Conservation (phyloP, 2,113 vertebrate genomes). For the Thalassoma bifasciatum region DNA sequence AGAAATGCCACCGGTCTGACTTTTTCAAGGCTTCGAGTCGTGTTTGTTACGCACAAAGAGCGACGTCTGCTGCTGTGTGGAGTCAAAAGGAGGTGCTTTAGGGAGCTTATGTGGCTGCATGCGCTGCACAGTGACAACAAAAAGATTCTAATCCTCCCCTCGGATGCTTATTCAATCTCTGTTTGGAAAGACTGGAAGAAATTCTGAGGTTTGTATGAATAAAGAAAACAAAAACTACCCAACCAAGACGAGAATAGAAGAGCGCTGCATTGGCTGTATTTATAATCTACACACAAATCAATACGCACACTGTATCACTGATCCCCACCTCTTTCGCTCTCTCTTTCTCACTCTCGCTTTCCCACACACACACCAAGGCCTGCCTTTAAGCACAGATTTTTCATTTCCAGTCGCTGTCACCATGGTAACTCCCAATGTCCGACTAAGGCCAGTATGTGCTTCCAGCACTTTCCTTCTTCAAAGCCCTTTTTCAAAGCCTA, state of each 20-base stretch:
- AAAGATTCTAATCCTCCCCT: conserved; percentile 75
- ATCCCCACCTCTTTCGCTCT: conserved; percentile 2
- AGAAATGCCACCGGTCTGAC: conserved; percentile 62
- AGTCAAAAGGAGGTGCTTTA: conserved; percentile 67
- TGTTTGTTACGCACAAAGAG: conserved; percentile 67
- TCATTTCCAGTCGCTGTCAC: conserved; percentile 81
- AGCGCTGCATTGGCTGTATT: conserved; percentile 44
- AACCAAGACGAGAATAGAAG: conserved; percentile 12
- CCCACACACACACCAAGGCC: conserved; percentile 38
- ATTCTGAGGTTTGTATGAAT: conserved; percentile 43
- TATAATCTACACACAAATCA: conserved; percentile 71
- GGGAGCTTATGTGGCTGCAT: conserved; percentile 66
- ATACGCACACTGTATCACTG: conserved; percentile 65
- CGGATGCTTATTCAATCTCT: conserved; percentile 59
- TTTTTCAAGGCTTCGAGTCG: conserved; percentile 65
- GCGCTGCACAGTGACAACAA: conserved; percentile 64
- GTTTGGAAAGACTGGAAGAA: conserved; percentile 58
- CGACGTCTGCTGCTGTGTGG: conserved; percentile 53
- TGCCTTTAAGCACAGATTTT: conserved; percentile 80
- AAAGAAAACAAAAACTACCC: conserved; percentile 39
- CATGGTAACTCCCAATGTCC: conserved; percentile 84
- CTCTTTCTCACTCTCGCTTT: conserved; percentile 28
- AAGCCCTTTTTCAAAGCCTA: conserved; percentile 65
- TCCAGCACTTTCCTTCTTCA: conserved; percentile 72
- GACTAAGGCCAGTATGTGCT: conserved; percentile 70